Evolutionary conservation across 2,797 vertebrate genomes (phyloP).

Genomic region (Coregonus ussuriensis): DNA sequence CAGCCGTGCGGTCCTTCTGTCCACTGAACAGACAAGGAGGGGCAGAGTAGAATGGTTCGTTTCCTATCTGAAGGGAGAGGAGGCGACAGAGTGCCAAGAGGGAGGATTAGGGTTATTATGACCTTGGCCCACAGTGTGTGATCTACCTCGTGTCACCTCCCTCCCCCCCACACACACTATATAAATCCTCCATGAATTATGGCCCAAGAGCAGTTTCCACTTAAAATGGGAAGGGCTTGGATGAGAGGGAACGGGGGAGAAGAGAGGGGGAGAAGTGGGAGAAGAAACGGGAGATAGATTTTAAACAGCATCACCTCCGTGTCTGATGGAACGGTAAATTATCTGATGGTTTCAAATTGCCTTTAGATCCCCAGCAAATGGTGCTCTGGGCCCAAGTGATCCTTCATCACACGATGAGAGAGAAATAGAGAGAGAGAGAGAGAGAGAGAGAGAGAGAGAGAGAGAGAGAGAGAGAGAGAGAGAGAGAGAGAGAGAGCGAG

Average conservation of each 20-base stretch:
- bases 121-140: constrained; percentile 1
- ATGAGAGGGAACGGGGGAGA: constrained; percentile 7
- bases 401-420: constrained; percentile 15
- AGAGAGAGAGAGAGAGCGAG: no score
- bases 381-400: constrained; percentile 4
- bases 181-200: constrained; percentile 24
- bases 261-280: constrained; percentile 1
- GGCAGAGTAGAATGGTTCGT: background rate
- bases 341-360: constrained; percentile 38
- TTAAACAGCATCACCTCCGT: constrained; percentile 24
- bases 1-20: constrained; percentile 2
- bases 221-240: constrained; percentile 15
- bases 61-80: constrained; percentile 3
- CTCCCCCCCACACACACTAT: background rate
- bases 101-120: constrained; percentile 14
- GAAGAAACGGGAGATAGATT: background rate
- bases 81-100: background rate
- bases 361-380: constrained; percentile 22
- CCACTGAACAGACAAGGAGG: background rate
- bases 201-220: constrained; percentile 7
- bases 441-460: no score
- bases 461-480: no score
- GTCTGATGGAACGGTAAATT: constrained; percentile 28
- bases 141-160: constrained; percentile 4
- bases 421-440: no score